Evolutionary conservation across 2,113 vertebrate species (phyloP), one percentile per base, ranked within the genome.

Genomic region (Accipiter virgatus): DNA sequence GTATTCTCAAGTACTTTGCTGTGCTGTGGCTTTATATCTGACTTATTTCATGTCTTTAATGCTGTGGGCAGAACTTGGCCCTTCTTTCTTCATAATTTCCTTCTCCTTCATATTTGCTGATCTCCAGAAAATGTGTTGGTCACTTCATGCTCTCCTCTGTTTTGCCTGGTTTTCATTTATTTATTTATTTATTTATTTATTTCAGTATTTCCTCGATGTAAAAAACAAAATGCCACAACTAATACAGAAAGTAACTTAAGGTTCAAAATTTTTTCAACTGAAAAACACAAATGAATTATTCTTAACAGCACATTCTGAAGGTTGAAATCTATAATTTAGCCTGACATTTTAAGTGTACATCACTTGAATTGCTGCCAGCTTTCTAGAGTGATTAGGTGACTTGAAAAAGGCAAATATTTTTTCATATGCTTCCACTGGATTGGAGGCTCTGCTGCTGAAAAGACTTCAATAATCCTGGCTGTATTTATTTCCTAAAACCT

Each of bases 301-400:
- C 71, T 87, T 53, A 23, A 38, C 81, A 66, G 67, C 58, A 72
- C 81, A 86, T 92, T 95, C 62, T 82, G 89, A 95, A 87, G 74
- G 74, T 22, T 81, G 59, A 90, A 77, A 82, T 80, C 93, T 70
- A 52, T 93, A 62, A 94, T 91, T 91, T 88, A 95, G 31, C 40
- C 80, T 74, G 92, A 95, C 93, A 80, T 95, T 93, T 93, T 85
- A 79, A 95, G 91, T 93, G 93, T 95, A 97, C 84, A 93, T 96
- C 85, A 63, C 93, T 90, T 98, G 97, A 97, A 90, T 11, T 74
- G 61, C 90, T 77, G 98, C 98, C 97, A 98, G 94, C 18, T 97
- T 93, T 96, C 90, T 72, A 90, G 97, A 97, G 83, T 94, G 94
- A 98, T 97, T 92, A 96, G 96, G 97, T 97, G 94, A 95, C 93